Evolutionary conservation across 2,797 vertebrate species (phyloP).

Genomic region (Mus caroli): DNA sequence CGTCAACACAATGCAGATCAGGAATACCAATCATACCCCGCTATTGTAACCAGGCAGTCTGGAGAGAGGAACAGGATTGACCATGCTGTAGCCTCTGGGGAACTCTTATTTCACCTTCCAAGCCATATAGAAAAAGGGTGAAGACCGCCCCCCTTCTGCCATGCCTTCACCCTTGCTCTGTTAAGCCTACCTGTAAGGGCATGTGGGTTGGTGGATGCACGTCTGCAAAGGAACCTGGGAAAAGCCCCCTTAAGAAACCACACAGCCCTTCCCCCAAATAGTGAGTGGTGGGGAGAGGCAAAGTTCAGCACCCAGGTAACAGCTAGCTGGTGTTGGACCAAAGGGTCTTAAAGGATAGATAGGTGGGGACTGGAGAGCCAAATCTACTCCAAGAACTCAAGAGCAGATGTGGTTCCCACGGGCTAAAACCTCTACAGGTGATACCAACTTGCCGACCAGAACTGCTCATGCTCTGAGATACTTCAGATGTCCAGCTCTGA

Average conservation of each 20-base stretch:
- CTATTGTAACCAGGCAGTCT: background rate
- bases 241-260: background rate
- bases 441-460: background rate
- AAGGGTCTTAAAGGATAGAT: background rate
- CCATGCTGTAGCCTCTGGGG: background rate
- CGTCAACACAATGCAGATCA: constrained; percentile 31
- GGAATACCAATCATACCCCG: background rate
- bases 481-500: background rate
- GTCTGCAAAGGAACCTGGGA: background rate
- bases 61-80: background rate
- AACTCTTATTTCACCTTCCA: background rate
- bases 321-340: background rate
- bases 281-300: background rate
- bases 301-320: background rate
- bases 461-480: background rate
- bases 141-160: background rate
- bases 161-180: background rate
- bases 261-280: background rate
- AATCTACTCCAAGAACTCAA: background rate
- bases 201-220: background rate
- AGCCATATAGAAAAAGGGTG: background rate
- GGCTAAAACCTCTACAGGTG: background rate
- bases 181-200: constrained; percentile 5
- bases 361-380: constrained; percentile 11
- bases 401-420: background rate